phyloP scores from a whole-genome alignment of 2,797 vertebrate species.

The Lithobates sylvaticus region DNA sequence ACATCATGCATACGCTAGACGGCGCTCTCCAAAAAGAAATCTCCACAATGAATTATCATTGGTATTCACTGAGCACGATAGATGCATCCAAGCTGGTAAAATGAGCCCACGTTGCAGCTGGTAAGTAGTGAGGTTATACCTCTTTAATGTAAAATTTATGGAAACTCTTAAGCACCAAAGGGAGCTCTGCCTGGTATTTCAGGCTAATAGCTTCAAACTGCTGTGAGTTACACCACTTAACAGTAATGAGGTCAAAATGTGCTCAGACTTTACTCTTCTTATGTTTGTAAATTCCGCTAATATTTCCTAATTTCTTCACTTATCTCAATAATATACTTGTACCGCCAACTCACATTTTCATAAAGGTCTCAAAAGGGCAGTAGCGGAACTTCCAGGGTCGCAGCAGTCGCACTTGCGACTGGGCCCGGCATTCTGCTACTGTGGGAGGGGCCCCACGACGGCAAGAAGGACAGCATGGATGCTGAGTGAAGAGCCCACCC shows the following conservation, averaged over 20 bases:
- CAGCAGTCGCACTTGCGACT: too few species aligned
- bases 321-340: constrained; percentile 13
- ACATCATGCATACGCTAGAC: background rate
- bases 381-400: too few species aligned
- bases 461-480: too few species aligned
- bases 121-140: constrained; percentile 47
- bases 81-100: constrained; percentile 22
- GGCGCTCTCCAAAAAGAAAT: constrained; percentile 26
- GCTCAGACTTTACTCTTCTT: constrained; percentile 11
- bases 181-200: constrained; percentile 22
- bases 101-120: constrained; percentile 13
- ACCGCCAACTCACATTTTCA: constrained; percentile 5
- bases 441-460: too few species aligned
- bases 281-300: constrained; percentile 19
- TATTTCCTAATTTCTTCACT: constrained; percentile 2
- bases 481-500: too few species aligned
- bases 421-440: too few species aligned
- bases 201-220: constrained; percentile 49
- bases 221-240: constrained; percentile 34
- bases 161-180: constrained; percentile 44
- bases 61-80: constrained; percentile 29
- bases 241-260: constrained; percentile 49
- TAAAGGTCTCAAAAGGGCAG: background rate
- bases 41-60: background rate
- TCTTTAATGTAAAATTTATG: constrained; percentile 56